Base-by-base conservation (phyloP, 2,113 vertebrate genomes). In the Arenaria interpres region DNA sequence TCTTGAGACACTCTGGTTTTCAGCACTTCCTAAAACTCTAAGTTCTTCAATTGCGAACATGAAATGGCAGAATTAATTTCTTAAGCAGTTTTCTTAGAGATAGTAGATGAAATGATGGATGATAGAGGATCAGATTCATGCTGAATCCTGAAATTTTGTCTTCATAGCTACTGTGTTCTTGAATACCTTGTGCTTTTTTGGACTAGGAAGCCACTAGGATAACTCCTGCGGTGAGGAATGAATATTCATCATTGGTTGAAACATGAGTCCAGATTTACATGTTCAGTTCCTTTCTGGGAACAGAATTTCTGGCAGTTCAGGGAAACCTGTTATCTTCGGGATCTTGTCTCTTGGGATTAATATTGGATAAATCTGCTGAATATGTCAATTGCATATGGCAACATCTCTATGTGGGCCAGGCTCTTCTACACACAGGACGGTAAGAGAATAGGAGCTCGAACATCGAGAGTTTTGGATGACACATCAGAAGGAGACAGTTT, bases 371-470 rank as follows among this genome's bases (percentile, higher is more conserved):
- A 68, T 88, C 60, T 67, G 6, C 43, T 78, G 51, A 86, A 57
- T 67, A 15, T 56, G 23, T 81, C 68, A 10, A 18, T 91, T 74
- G 32, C 48, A 64, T 2, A 1, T 90, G 63, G 25, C 72, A 85
- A 59, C 64, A 67, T 71, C 63, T 81, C 69, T 16, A 24, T 84
- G 12, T 69, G 19, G 27, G 33, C 16, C 3, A 43, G n/a, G n/a
- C 6, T 64, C 7, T 77, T 84, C 46, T 80, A 23, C 54, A 88
- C 56, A 33, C 43, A 45, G 21, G 43, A 7, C 4, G 6, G 9
- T 35, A 71, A 33, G 3, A 3, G 24, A 64, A 12, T 35, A 72
- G 32, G 48, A 75, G n/a, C 12, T 76, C 0, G 0, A 45, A 63
- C 41, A 41, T 16, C 37, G 2, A 22, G 37, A n/a, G 1, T 57